A percentile compares a stretch with the other conserved stretches of the same genome.
These are phyloP conservation scores for Blennius ocellaris DNA, from an alignment of 2,113 vertebrate species.

Conservation along the genomic window DNA sequence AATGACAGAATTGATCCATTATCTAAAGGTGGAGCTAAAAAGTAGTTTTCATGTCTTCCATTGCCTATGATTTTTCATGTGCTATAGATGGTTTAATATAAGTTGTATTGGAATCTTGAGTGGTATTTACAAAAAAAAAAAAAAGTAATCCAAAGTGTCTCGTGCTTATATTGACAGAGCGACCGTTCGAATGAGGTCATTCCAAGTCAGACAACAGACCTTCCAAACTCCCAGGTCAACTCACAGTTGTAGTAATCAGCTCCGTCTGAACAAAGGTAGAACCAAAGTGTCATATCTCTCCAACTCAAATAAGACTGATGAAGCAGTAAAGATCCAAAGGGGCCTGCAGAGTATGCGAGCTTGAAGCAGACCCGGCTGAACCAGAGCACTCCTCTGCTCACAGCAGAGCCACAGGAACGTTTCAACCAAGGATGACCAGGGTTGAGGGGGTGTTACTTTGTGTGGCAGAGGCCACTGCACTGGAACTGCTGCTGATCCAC, in stretches of 20 bases:
- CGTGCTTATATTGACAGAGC: neutral
- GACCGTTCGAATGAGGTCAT: neutral
- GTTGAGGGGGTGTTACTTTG: neutral
- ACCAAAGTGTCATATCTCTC: constrained; percentile 24
- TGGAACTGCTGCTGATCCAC: neutral
- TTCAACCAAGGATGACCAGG: constrained; percentile 18
- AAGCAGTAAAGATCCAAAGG: constrained; percentile 10
- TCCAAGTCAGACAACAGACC: constrained; percentile 20
- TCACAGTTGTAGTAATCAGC: constrained; percentile 21
- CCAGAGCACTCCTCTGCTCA: constrained; percentile 18
- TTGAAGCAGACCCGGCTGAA: constrained; percentile 20
- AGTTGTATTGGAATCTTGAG: neutral
- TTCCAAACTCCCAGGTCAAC: constrained; percentile 10
- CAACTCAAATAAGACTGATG: constrained; percentile 14
- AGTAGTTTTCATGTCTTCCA: no score
- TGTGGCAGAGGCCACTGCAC: neutral
- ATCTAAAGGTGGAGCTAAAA: no score
- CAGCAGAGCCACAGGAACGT: constrained; percentile 28
- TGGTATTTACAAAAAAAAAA: neutral
- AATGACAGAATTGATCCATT: no score
- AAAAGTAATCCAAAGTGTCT: neutral
- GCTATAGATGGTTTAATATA: no score
- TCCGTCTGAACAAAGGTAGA: constrained; percentile 32
- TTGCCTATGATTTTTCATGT: no score
- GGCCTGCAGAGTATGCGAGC: constrained; percentile 19